These are phyloP conservation scores for Zygaena filipendulae DNA, from an alignment of 2,888 invertebrate genomes.

Conservation along the genomic window DNA sequence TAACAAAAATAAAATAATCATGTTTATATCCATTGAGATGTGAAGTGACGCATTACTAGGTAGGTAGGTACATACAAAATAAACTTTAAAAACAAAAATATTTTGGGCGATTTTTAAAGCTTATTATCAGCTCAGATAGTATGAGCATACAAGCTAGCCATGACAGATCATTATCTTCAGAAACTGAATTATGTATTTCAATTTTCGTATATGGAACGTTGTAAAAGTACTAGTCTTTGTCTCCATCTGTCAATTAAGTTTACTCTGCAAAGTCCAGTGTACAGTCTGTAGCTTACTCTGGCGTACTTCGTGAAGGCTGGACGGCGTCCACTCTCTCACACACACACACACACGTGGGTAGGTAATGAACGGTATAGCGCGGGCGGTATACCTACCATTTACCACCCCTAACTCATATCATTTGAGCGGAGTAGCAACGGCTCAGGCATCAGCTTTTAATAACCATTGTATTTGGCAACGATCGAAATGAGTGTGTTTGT, in stretches of 20 bases:
- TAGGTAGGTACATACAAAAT: too few species aligned
- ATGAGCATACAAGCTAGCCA: neutral
- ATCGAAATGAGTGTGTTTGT: constrained; percentile 60
- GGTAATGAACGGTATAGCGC: constrained; percentile 16
- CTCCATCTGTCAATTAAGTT: constrained; percentile 1
- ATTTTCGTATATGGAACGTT: too few species aligned
- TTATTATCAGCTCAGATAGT: neutral
- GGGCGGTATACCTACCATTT: too few species aligned
- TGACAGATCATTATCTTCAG: too few species aligned
- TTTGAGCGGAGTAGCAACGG: constrained; percentile 32
- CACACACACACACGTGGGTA: constrained; percentile 21
- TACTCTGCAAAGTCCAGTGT: constrained; percentile 20
- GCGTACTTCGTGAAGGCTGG: constrained; percentile 53
- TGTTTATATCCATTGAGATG: too few species aligned
- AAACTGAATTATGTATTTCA: too few species aligned
- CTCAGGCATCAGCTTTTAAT: constrained; percentile 57
- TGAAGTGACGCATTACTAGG: too few species aligned
- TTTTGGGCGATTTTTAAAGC: too few species aligned
- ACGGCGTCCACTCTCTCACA: constrained; percentile 54
- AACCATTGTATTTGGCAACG: constrained; percentile 67
- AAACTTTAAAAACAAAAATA: too few species aligned
- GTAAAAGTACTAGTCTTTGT: too few species aligned
- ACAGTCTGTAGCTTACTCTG: constrained; percentile 35
- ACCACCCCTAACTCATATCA: constrained; percentile 42
- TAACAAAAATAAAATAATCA: too few species aligned